A percentile compares a stretch with the other conserved stretches of the same genome.
These are phyloP conservation scores for Pocillopora meandrina DNA, from an alignment of 92 coral and sea anemone genomes.

Conservation along the genomic window DNA sequence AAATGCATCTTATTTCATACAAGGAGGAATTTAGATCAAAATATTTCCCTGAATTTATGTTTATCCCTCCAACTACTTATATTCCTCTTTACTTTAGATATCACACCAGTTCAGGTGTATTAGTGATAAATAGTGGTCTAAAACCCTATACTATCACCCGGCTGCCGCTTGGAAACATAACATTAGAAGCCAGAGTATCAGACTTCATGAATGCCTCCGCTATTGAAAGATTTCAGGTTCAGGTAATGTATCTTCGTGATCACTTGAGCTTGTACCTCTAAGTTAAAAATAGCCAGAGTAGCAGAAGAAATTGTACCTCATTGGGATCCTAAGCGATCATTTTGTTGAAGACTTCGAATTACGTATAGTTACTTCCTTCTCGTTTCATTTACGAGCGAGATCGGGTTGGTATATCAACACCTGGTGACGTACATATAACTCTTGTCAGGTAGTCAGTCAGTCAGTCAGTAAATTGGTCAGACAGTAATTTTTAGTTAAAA, in stretches of 20 bases:
- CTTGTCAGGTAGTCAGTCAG: no score
- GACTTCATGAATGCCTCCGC: constrained; percentile 65
- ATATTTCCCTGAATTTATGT: no score
- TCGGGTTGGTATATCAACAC: no score
- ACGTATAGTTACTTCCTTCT: no score
- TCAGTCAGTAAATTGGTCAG: no score
- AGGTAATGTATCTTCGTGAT: constrained; percentile 2
- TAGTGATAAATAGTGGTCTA: constrained; percentile 61
- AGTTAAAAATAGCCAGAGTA: neutral
- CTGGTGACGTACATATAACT: no score
- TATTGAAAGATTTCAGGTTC: constrained; percentile 7
- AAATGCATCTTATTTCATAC: no score
- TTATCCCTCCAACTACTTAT: no score
- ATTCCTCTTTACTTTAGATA: constrained; percentile 39
- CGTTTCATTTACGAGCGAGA: no score
- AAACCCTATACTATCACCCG: constrained; percentile 43
- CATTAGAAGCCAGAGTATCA: constrained; percentile 55
- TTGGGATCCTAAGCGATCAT: no score
- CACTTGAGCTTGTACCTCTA: neutral
- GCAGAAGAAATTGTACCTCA: neutral
- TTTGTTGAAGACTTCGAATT: no score
- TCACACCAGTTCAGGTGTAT: constrained; percentile 73
- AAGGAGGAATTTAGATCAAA: no score
- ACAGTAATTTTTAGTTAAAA: neutral
- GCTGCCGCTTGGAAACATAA: constrained; percentile 69